These are phyloP conservation scores for Drosophila yakuba DNA, from an alignment of 1,140 invertebrate genomes.

Conservation along the genomic window DNA sequence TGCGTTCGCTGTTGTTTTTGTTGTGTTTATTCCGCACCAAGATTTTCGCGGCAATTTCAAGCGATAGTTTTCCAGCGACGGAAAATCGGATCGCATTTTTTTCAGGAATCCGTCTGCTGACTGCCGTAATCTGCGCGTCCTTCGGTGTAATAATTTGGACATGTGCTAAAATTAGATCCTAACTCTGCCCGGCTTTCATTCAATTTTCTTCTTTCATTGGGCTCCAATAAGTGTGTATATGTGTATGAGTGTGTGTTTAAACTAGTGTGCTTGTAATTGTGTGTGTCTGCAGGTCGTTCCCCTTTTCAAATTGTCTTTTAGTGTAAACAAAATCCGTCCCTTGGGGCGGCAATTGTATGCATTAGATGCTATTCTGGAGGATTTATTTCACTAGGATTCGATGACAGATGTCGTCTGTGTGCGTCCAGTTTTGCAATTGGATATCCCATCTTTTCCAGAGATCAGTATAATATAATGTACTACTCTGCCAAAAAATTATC, in stretches of 20 bases:
- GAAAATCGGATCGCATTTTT: neutral
- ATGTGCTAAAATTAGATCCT: constrained; percentile 31
- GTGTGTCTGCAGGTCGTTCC: constrained; percentile 34
- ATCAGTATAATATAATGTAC: too few species aligned
- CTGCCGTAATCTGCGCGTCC: constrained; percentile 15
- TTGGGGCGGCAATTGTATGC: neutral
- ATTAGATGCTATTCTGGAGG: neutral
- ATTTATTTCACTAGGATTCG: neutral
- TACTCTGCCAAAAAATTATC: too few species aligned
- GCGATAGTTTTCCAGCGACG: constrained; percentile 7
- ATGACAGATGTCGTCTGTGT: neutral
- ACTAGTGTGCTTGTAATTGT: neutral
- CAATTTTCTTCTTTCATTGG: constrained; percentile 17
- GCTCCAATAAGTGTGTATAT: neutral
- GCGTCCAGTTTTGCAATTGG: too few species aligned
- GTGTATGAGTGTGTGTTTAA: neutral
- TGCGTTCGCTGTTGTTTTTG: constrained; percentile 15
- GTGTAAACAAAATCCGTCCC: constrained; percentile 10
- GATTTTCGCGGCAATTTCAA: constrained; percentile 71
- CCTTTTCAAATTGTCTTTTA: constrained; percentile 14
- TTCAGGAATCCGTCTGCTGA: neutral
- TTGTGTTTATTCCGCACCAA: constrained; percentile 29
- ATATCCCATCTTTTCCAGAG: neutral
- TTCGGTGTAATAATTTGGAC: constrained; percentile 19
- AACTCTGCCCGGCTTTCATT: constrained; percentile 37